phyloP scores from a whole-genome alignment of 2,113 vertebrate genomes.

The Micronycteris hirsuta region DNA sequence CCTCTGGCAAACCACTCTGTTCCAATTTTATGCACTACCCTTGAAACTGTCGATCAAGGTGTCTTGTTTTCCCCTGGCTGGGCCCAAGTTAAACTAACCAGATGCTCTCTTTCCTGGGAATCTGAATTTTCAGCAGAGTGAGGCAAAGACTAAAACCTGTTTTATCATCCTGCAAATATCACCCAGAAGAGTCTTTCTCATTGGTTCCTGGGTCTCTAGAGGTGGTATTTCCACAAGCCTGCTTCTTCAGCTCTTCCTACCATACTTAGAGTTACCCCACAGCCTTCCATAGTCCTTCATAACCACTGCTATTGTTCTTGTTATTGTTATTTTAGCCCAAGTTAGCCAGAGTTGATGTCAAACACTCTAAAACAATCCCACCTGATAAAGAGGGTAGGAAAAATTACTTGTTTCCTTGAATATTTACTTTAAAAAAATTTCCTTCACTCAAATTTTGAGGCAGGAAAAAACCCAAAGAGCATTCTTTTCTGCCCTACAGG shows the following conservation, averaged over 20 bases:
- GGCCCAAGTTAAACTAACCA: neutral
- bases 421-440: constrained; percentile 9
- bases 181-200: neutral
- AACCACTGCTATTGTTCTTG: neutral
- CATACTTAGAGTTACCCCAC: neutral
- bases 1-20: neutral
- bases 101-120: neutral
- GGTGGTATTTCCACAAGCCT: neutral
- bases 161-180: neutral
- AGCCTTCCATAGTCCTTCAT: neutral
- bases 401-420: neutral
- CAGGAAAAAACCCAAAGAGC: neutral
- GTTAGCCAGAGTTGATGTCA: neutral
- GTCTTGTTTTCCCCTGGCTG: neutral
- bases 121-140: neutral
- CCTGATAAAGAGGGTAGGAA: accelerated
- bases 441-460: neutral
- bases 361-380: neutral
- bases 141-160: neutral
- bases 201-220: neutral
- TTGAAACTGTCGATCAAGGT: neutral
- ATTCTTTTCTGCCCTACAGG: neutral
- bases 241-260: neutral
- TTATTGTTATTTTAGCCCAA: neutral
- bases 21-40: neutral